Conservation (phyloP, 2,113 vertebrate species). For the Blennius ocellaris region DNA sequence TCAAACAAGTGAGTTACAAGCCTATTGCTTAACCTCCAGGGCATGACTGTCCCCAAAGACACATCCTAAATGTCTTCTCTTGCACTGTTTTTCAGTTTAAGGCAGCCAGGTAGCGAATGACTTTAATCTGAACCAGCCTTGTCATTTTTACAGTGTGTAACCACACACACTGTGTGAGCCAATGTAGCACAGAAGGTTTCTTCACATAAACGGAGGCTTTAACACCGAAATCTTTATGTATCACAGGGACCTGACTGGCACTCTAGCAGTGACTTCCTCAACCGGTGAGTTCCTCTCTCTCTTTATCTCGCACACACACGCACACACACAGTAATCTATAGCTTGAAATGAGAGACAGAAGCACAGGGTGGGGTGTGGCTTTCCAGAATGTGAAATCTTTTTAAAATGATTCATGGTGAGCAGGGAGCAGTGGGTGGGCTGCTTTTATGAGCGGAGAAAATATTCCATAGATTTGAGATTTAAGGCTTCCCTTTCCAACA, state of each 20-base stretch:
- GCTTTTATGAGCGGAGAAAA: conserved; percentile 49
- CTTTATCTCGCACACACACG: background rate
- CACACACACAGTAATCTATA: conserved; percentile 5
- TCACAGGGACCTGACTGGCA: conserved; percentile 81
- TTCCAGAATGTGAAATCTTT: conserved; percentile 54
- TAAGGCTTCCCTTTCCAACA: no score
- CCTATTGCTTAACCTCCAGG: no score
- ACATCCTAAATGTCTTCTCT: no score
- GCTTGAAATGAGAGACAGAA: conserved; percentile 32
- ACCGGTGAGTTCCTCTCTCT: conserved; percentile 76
- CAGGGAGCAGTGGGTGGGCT: conserved; percentile 45
- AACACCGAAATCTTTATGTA: conserved; percentile 77
- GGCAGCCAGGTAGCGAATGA: no score
- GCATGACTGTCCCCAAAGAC: no score
- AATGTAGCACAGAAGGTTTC: background rate
- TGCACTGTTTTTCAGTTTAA: no score
- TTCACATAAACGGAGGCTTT: conserved; percentile 18
- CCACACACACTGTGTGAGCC: no score
- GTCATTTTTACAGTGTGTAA: no score
- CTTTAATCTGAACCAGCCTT: no score
- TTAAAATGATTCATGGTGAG: conserved; percentile 28
- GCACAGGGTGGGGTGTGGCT: conserved; percentile 40
- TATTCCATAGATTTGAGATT: conserved; percentile 1
- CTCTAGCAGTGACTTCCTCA: conserved; percentile 82
- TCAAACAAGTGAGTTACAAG: no score